phyloP scores from a whole-genome alignment of 2,888 invertebrate species.

The Sycophila texana region DNA sequence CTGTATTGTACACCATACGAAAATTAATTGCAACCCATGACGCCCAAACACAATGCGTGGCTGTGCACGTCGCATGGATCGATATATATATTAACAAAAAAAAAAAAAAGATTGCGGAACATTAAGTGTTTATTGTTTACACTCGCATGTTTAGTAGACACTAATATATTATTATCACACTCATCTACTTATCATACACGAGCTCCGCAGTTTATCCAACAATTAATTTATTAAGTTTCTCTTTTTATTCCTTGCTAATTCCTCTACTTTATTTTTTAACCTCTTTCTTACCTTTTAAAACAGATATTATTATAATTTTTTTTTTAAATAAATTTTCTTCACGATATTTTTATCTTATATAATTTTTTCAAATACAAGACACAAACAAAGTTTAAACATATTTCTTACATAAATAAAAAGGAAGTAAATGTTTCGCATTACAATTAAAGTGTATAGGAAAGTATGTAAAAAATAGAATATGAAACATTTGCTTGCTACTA shows the following conservation, averaged over 20 bases:
- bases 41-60: constrained; percentile 25
- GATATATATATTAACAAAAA: neutral
- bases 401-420: constrained; percentile 21
- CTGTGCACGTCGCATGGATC: constrained; percentile 30
- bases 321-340: constrained; percentile 14
- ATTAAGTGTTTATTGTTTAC: constrained; percentile 31
- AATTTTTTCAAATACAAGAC: constrained; percentile 24
- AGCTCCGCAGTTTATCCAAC: constrained; percentile 40
- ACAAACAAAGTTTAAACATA: constrained; percentile 41
- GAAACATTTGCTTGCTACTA: constrained; percentile 28
- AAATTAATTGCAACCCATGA: constrained; percentile 27
- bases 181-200: constrained; percentile 50
- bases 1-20: constrained; percentile 1
- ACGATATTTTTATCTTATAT: constrained; percentile 21
- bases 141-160: constrained; percentile 42
- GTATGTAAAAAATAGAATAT: neutral
- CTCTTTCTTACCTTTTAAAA: constrained; percentile 20
- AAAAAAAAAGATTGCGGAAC: too few relatives aligned
- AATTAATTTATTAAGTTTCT: constrained; percentile 23
- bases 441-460: neutral
- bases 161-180: constrained; percentile 40
- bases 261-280: neutral
- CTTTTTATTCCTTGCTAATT: constrained; percentile 37
- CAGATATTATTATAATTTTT: constrained; percentile 28
- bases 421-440: constrained; percentile 19